phyloP scores from a whole-genome alignment of 2,113 vertebrate genomes.

The Cairina moschata region DNA sequence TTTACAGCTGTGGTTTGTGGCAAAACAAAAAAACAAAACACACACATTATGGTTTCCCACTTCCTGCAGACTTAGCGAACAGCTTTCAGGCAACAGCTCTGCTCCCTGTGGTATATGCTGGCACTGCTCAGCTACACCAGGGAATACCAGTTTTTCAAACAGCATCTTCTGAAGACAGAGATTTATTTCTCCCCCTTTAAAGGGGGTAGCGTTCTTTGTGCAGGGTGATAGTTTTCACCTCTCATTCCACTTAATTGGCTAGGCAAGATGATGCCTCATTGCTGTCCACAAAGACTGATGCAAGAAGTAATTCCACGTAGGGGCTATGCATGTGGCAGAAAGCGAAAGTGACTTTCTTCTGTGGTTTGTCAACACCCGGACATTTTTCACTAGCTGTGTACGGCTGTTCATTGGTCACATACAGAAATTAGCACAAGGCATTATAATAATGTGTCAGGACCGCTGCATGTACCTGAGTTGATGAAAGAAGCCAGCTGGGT shows the following conservation, averaged over 20 bases:
- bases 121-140: background rate
- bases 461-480: background rate
- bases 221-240: background rate
- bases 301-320: background rate
- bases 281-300: background rate
- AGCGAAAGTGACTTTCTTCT: background rate
- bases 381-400: conserved; percentile 2
- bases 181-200: background rate
- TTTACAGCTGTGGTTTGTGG: conserved; percentile 23
- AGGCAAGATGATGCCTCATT: background rate
- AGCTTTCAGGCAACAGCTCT: conserved; percentile 14
- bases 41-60: background rate
- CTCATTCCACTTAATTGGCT: background rate
- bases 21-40: background rate
- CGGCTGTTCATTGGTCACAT: background rate
- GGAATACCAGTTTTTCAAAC: background rate
- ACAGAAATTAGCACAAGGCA: background rate
- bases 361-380: background rate
- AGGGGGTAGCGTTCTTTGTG: background rate
- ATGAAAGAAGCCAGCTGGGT: conserved; percentile 12
- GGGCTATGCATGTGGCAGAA: background rate
- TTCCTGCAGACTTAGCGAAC: background rate
- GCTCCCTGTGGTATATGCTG: background rate
- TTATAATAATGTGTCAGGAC: background rate
- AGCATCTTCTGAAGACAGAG: background rate